Percentiles rank a stretch among this genome's conserved stretches.
These are phyloP conservation scores for Oncorhynchus nerka DNA, from an alignment of 2,113 vertebrate species.

Conservation along the genomic window DNA sequence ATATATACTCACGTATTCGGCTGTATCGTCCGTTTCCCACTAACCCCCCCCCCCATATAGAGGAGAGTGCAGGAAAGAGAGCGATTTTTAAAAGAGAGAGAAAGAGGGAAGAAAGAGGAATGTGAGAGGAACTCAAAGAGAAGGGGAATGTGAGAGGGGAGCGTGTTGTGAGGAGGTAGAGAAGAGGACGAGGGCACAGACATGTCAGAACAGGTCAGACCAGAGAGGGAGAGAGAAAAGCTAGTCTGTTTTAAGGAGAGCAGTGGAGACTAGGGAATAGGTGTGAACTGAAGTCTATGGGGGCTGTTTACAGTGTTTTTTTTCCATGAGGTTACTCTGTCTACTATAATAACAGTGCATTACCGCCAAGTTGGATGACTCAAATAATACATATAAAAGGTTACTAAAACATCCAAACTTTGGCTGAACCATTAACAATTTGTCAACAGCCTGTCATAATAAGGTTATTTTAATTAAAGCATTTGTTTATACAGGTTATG, in stretches of 20 bases:
- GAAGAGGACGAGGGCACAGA: constrained; percentile 37
- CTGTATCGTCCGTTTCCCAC: constrained; percentile 98
- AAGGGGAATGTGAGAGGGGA: not conserved
- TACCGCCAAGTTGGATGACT: not conserved
- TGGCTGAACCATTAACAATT: no score
- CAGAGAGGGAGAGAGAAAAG: constrained; percentile 18
- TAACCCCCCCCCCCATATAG: constrained; percentile 74
- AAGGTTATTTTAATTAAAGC: no score
- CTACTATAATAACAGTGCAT: not conserved
- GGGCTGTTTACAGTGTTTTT: no score
- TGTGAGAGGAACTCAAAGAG: constrained; percentile 62
- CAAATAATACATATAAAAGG: no score
- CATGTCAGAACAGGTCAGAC: not conserved
- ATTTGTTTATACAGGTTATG: no score
- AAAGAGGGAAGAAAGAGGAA: constrained; percentile 55
- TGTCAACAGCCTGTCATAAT: no score
- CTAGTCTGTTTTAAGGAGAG: constrained; percentile 22
- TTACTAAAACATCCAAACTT: no score
- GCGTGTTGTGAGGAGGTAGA: constrained; percentile 41
- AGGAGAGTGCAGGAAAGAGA: constrained; percentile 74
- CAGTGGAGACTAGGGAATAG: not conserved
- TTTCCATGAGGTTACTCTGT: no score
- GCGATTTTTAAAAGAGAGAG: constrained; percentile 60
- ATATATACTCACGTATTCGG: constrained; percentile 92
- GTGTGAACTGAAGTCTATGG: not conserved